A percentile compares a stretch with the other conserved stretches of the same genome.
Conservation (phyloP, 1,140 invertebrate species). For the Vanessa tameamea region DNA sequence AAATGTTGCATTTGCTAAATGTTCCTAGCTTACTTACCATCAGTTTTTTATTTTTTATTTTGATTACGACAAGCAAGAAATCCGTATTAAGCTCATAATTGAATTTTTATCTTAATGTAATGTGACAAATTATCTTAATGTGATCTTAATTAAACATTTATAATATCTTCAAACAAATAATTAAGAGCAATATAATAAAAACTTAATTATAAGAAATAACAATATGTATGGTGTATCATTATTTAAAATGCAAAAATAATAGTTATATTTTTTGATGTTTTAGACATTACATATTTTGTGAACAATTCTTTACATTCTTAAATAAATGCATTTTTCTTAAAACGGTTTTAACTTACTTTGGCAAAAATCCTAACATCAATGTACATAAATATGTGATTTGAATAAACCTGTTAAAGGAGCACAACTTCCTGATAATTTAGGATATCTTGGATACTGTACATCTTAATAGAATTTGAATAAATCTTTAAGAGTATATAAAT, state of each 20-base stretch:
- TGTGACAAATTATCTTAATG: conserved; percentile 2
- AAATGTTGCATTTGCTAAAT: conserved; percentile 27
- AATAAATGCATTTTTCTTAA: conserved; percentile 46
- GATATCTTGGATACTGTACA: too few relatives aligned
- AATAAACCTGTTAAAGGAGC: too few relatives aligned
- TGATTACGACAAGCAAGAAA: conserved; percentile 1
- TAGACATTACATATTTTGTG: conserved; percentile 52
- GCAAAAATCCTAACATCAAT: too few relatives aligned
- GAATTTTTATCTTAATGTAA: conserved; percentile 1
- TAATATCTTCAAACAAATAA: conserved; percentile 11
- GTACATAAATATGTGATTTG: too few relatives aligned
- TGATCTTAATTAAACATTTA: conserved; percentile 1
- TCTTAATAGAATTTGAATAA: too few relatives aligned
- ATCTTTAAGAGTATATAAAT: too few relatives aligned
- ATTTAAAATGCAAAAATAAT: conserved; percentile 41
- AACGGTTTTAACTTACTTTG: neutral
- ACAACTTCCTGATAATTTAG: too few relatives aligned
- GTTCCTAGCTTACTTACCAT: conserved; percentile 25
- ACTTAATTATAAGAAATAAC: conserved; percentile 24
- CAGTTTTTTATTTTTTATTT: neutral
- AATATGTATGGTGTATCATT: conserved; percentile 31
- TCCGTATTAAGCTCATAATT: neutral
- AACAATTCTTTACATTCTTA: conserved; percentile 51
- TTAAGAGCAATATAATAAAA: conserved; percentile 14
- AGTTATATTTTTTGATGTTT: conserved; percentile 48